Base-by-base conservation (phyloP, 2,113 vertebrate genomes). In the Gymnarchus niloticus region DNA sequence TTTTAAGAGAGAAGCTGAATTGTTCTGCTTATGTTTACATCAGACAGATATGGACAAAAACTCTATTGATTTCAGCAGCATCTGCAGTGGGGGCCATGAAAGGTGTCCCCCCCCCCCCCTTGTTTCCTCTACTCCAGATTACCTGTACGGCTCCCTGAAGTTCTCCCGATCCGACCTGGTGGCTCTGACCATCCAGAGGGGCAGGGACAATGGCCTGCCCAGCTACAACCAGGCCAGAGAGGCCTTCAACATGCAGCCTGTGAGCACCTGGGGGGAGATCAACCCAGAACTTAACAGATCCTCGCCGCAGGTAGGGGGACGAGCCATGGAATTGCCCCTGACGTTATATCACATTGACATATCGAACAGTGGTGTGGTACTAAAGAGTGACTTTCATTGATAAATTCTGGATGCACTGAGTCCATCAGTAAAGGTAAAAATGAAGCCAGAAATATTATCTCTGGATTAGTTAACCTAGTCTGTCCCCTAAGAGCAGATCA, bases 141-240 rank as follows among this genome's bases (percentile, higher is more conserved):
- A 94, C 90, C 98, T 98, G 97, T 98, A 98, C 0, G 97, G 98
- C 17, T 94, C 96, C 0, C 82, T 96, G 61, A 94, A 90, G 77
- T 98, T 94, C 89, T 96, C 96, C 6, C 96, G 96, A 33, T 93
- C 95, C 0, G 98, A 99, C 91, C 93, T 94, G 0, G 92, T 98
- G 80, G 96, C 97, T 54, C 88, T 93, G 88, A 97, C 95, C 87
- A 88, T 99, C 73, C 97, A 98, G 81, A 95, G 94, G 0, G 97
- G 96, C 3, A 85, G 98, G 85, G 98, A 99, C 89, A 95, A 97
- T 56, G 98, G 98, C 19, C 91, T 99, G 37, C 93, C 94, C 19
- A 95, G 95, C 86, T 99, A 96, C 73, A 94, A 84, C 23, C 92
- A 95, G 87, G 92, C 93, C 86, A 93, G 94, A 65, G 89, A 93